These are phyloP conservation scores for Lithobius niger DNA, from an alignment of 1,140 invertebrate species.

Conservation along the genomic window DNA sequence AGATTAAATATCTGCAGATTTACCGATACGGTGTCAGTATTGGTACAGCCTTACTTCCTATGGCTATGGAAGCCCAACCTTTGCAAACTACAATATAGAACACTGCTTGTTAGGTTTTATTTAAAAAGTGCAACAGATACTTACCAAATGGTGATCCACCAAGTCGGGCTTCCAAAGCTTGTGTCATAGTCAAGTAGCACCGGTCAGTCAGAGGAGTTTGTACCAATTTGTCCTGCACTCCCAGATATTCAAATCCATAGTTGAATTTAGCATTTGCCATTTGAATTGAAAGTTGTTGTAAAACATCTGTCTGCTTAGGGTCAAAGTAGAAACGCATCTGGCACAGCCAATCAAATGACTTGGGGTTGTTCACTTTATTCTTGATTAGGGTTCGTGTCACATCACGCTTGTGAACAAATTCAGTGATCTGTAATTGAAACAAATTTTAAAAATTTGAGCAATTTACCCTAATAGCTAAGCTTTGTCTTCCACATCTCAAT, in stretches of 20 bases:
- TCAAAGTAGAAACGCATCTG: conserved; percentile 99
- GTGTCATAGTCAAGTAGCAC: conserved; percentile 99
- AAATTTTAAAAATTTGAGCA: too few relatives aligned
- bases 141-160: conserved; percentile 87
- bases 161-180: conserved; percentile 87
- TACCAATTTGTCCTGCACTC: conserved; percentile 92
- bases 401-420: conserved; percentile 97
- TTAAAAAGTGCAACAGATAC: conserved; percentile 17
- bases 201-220: conserved; percentile 97
- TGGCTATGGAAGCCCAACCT: too few relatives aligned
- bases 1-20: too few relatives aligned
- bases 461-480: too few relatives aligned
- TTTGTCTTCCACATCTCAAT: too few relatives aligned
- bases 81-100: too few relatives aligned
- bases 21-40: too few relatives aligned
- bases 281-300: conserved; percentile 92
- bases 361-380: conserved; percentile 61
- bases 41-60: too few relatives aligned
- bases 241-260: conserved; percentile 98
- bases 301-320: conserved; percentile 77
- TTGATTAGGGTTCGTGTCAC: conserved; percentile 79
- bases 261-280: conserved; percentile 99
- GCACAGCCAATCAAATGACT: conserved; percentile 85
- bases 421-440: too few relatives aligned
- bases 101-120: too few relatives aligned